Base-by-base conservation (phyloP, 1,140 invertebrate genomes). In the Conus ventricosus region DNA sequence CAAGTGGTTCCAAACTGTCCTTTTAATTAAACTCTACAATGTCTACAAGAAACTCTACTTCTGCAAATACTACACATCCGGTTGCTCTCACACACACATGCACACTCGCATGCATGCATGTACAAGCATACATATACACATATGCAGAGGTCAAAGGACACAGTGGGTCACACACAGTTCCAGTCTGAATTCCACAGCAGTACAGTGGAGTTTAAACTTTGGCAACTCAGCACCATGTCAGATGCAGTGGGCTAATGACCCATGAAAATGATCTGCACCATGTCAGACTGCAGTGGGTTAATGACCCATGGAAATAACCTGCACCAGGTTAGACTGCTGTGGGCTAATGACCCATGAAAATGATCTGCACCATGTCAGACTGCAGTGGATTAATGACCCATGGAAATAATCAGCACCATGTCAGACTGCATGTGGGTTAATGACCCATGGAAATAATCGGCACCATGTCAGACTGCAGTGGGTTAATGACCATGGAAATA, bases 151-250 rank as follows among this genome's bases (percentile, higher is more conserved):
- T 15, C 13, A 4, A 80, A 15, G 25, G 55, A 10, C 8, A 5
- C 20, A 91, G 95, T 95, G 91, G 95, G 91, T 91, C 95, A 90
- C 92, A 93, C n/a, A n/a, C n/a, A n/a, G n/a, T 95, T 39, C 95
- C 95, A 89, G 93, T 94, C 23, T 95, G 89, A 17, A 91, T 88
- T n/a, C 86, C 90, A 82, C 95, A 84, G 87, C 95, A 95, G 90
- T 95, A 95, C 23, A 89, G 89, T 20, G 95, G 88, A 55, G 89
- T 83, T 84, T 93, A 95, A 95, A 85, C 95, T 93, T 81, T 94
- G 95, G 89, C 95, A 95, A 90, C 94, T 95, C 53, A 95, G 95
- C 86, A 95, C 90, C 93, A 95, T 89, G 57, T 11, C 57, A 60
- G 92, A 88, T 39, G 6, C 7, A 8, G 20, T 39, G 8, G 7